Percentiles rank a stretch among this genome's conserved stretches.
Conservation (phyloP, 1,140 invertebrate species). For the Glossosoma conforme region DNA sequence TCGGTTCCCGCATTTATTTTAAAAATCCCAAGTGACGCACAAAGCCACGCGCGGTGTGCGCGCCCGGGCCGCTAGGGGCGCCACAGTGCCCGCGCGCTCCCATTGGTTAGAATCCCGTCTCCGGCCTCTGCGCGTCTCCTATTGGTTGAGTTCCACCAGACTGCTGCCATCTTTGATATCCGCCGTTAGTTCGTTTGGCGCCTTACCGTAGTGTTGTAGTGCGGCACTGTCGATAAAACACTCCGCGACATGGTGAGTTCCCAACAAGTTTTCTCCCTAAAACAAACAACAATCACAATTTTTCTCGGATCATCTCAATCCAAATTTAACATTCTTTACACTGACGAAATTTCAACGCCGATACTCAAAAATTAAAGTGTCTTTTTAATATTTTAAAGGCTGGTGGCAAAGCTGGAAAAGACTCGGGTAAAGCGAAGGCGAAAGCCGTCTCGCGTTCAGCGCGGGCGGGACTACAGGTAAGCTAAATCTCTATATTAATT, state of each 20-base stretch:
- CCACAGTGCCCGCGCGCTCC: too few relatives aligned
- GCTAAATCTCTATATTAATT: too few relatives aligned
- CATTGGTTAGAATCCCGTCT: too few relatives aligned
- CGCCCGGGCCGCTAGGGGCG: too few relatives aligned
- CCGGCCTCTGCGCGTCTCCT: constrained; percentile 1
- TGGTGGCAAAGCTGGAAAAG: constrained; percentile 99
- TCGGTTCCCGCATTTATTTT: too few relatives aligned
- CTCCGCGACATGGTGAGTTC: constrained; percentile 43
- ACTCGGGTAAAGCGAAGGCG: constrained; percentile 99
- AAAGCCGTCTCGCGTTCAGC: constrained; percentile 98
- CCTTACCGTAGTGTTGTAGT: constrained; percentile 23
- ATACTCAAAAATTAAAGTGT: constrained; percentile 45
- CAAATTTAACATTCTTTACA: constrained; percentile 35
- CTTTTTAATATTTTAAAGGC: constrained; percentile 65
- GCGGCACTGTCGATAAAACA: constrained; percentile 19
- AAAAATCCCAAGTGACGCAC: too few relatives aligned
- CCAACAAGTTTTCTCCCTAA: constrained; percentile 46
- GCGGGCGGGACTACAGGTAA: constrained; percentile 95
- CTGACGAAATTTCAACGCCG: constrained; percentile 47
- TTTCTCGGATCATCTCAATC: constrained; percentile 38
- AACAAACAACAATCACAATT: constrained; percentile 33
- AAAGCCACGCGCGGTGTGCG: too few relatives aligned
- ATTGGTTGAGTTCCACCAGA: constrained; percentile 11
- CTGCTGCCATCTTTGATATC: constrained; percentile 25
- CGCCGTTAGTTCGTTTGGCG: constrained; percentile 23